Evolutionary conservation across 2,888 invertebrate genomes (phyloP), one percentile per base, ranked within the genome.

Genomic region (Maniola hyperantus): DNA sequence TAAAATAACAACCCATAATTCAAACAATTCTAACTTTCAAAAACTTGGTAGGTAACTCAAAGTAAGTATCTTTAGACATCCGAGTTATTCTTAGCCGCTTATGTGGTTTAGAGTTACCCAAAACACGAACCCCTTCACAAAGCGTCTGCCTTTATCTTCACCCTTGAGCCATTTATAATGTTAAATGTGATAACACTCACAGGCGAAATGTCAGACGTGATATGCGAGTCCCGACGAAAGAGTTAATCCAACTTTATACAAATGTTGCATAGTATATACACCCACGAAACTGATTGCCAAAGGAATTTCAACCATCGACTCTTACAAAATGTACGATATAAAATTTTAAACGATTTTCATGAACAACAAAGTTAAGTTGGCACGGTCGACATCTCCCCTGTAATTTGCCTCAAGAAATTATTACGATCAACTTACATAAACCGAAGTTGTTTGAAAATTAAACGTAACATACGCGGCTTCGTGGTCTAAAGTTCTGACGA

Each of bases 201-300:
- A 73, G 74, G 74, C 75, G 76, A 39, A 80, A 77, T 76, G 77
- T 77, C 76, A 74, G 69, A 71, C 71, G 71, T 74, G 76, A 70
- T 77, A 77, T 34, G 20, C 33, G 59, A 50, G 34, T 42, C 75
- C 44, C 53, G 44, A 60, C 65, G 50, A 58, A 67, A 62, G 63
- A 65, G 36, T 55, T 59, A 65, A 65, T 62, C 48, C 54, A 65
- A 67, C 65, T 67, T 65, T 36, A 13, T 55, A 65, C 65, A 69
- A 67, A 10, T 57, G 42, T 57, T 39, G 5, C 20, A 42, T 7
- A 39, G 0, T 18, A 42, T 42, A 13, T 20, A 6, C 57, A 39
- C 20, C 10, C 42, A 6, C 10, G 6, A 42, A 42, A 42, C 2
- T 11, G 42, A 57, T 42, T 57, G 57, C 42, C 57, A 57, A 57